A percentile compares a stretch with the other conserved stretches of the same genome.
phyloP scores from a whole-genome alignment of 2,888 invertebrate species.

The Eueremaeus valkanovi region DNA sequence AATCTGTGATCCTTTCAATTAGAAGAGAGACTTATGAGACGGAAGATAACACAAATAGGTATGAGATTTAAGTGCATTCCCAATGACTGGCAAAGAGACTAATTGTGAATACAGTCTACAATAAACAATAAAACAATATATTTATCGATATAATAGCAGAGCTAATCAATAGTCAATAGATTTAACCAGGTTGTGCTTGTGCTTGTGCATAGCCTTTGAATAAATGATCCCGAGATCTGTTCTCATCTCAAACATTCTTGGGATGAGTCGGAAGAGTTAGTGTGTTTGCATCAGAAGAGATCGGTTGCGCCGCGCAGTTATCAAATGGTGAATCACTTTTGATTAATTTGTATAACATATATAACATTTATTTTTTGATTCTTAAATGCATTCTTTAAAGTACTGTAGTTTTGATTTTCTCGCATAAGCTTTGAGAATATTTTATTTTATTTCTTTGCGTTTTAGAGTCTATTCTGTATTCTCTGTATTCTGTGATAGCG shows the following conservation, averaged over 20 bases:
- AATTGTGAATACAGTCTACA: not conserved
- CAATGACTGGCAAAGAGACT: not conserved
- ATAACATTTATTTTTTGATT: not conserved
- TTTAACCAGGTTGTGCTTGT: too few species aligned
- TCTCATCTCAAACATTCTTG: not conserved
- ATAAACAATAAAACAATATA: too few species aligned
- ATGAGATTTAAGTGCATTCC: not conserved
- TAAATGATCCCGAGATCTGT: not conserved
- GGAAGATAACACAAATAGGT: constrained; percentile 12
- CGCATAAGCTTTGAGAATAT: not conserved
- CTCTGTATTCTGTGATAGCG: not conserved
- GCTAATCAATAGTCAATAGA: too few species aligned
- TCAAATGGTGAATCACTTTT: not conserved
- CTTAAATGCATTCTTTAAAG: constrained; percentile 26
- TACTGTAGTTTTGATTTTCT: not conserved
- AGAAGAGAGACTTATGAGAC: not conserved
- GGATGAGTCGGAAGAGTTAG: not conserved
- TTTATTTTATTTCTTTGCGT: not conserved
- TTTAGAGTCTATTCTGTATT: not conserved
- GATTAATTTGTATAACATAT: not conserved
- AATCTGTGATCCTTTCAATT: not conserved
- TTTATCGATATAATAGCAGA: too few species aligned
- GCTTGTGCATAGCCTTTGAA: too few species aligned
- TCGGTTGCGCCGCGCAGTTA: constrained; percentile 4
- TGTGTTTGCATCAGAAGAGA: not conserved